These are phyloP conservation scores for Bathynomus jamesi DNA, from an alignment of 1,140 invertebrate species.

Conservation along the genomic window DNA sequence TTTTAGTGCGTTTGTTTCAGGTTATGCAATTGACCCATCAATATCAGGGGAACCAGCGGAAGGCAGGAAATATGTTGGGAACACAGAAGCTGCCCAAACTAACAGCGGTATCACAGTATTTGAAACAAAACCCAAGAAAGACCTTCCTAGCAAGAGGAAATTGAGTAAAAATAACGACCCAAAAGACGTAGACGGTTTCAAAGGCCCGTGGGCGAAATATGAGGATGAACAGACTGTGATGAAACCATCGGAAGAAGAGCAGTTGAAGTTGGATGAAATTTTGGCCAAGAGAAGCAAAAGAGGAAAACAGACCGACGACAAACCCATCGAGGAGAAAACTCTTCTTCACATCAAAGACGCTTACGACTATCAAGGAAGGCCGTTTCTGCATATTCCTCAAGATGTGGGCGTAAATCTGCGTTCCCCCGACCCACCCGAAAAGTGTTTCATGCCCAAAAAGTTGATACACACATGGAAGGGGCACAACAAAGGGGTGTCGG, in stretches of 20 bases:
- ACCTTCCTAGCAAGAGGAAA: conserved; percentile 78
- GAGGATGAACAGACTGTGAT: conserved; percentile 79
- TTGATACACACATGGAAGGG: conserved; percentile 95
- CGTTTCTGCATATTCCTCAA: conserved; percentile 87
- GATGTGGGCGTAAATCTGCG: conserved; percentile 92
- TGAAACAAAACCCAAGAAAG: conserved; percentile 59
- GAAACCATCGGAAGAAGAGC: conserved; percentile 86
- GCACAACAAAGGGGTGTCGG: conserved; percentile 93
- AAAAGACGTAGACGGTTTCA: conserved; percentile 84
- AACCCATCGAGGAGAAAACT: conserved; percentile 87
- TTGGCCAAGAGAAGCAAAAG: conserved; percentile 82
- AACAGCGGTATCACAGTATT: conserved; percentile 67
- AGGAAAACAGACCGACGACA: conserved; percentile 70
- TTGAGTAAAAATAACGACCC: conserved; percentile 83
- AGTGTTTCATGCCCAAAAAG: conserved; percentile 95
- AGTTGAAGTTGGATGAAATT: conserved; percentile 87
- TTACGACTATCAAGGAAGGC: conserved; percentile 92
- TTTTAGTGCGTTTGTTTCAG: too few species aligned
- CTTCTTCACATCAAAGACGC: conserved; percentile 91
- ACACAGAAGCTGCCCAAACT: conserved; percentile 48
- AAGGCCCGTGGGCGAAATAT: conserved; percentile 95
- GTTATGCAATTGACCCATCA: conserved; percentile 92
- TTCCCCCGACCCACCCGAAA: conserved; percentile 82
- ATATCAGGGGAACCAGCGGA: conserved; percentile 58
- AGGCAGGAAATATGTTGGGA: conserved; percentile 56